phyloP scores from a whole-genome alignment of 92 coral and sea anemone species.

The Galaxea fascicularis region DNA sequence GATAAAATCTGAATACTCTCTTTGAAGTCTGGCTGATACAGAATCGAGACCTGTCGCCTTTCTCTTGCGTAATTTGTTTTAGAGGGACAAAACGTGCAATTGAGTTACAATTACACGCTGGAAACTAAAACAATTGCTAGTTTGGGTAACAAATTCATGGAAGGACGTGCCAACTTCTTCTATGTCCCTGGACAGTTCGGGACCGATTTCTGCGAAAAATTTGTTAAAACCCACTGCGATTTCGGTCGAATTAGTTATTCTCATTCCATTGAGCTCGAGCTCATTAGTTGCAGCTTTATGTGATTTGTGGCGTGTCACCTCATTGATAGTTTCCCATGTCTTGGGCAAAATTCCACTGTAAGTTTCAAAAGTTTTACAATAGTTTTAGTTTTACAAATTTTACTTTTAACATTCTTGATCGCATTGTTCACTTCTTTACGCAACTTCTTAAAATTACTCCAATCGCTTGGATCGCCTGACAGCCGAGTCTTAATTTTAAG shows the following conservation, averaged over 20 bases:
- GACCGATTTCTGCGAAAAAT: constrained; percentile 43
- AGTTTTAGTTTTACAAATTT: no score
- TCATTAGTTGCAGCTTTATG: constrained; percentile 27
- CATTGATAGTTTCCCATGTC: constrained; percentile 48
- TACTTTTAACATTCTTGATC: constrained; percentile 37
- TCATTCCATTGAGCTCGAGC: constrained; percentile 4
- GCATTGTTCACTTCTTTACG: constrained; percentile 53
- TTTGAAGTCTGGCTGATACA: constrained; percentile 62
- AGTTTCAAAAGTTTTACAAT: constrained; percentile 35
- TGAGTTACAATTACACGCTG: not conserved
- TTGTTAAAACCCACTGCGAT: constrained; percentile 44
- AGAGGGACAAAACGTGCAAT: constrained; percentile 41
- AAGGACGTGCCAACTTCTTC: constrained; percentile 14
- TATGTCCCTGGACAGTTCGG: constrained; percentile 24
- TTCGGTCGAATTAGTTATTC: constrained; percentile 11
- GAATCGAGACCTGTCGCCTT: constrained; percentile 67
- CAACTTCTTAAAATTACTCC: constrained; percentile 31
- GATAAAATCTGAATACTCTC: constrained; percentile 65
- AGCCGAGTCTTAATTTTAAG: constrained; percentile 31
- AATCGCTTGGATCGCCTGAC: constrained; percentile 13
- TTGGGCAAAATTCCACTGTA: constrained; percentile 11
- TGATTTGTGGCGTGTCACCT: constrained; percentile 26
- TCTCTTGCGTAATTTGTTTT: constrained; percentile 55
- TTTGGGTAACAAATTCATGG: constrained; percentile 12
- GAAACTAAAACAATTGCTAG: constrained; percentile 17